Percentiles rank a stretch among this genome's conserved stretches.
These are phyloP conservation scores for Poeciliopsis infans DNA, from an alignment of 2,797 vertebrate species.

Conservation along the genomic window DNA sequence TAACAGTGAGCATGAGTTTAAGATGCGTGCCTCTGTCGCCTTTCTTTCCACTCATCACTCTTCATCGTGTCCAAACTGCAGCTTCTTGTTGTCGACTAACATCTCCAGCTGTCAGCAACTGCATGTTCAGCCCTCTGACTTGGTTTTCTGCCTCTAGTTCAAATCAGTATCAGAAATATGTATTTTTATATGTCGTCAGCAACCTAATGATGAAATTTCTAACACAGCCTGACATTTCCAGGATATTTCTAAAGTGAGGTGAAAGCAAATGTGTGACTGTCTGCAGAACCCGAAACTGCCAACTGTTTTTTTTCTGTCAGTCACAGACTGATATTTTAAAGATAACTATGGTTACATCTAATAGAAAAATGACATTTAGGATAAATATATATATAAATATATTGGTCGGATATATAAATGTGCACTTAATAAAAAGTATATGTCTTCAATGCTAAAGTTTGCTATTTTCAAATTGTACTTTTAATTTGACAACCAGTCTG, in stretches of 20 bases:
- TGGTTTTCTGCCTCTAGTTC: neutral
- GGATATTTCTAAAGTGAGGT: neutral
- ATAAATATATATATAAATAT: neutral
- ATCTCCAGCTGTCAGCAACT: neutral
- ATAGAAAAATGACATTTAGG: neutral
- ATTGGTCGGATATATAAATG: neutral
- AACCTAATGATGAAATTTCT: neutral
- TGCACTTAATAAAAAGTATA: neutral
- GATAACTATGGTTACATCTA: neutral
- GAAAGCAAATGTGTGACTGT: neutral
- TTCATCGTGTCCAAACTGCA: constrained; percentile 3
- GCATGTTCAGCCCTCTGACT: neutral
- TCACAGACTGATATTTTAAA: neutral
- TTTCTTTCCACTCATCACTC: constrained; percentile 18
- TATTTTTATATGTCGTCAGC: neutral
- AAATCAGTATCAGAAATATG: neutral
- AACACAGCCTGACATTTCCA: neutral
- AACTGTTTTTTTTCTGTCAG: neutral
- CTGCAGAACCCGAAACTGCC: neutral
- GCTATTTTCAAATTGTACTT: neutral
- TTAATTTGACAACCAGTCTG: neutral
- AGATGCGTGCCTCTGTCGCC: no score
- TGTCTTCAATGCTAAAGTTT: neutral
- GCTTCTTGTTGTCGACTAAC: neutral
- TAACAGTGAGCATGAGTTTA: neutral